A percentile compares a stretch with the other conserved stretches of the same genome.
phyloP scores from a whole-genome alignment of 2,888 invertebrate species.

The Mythimna loreyi region DNA sequence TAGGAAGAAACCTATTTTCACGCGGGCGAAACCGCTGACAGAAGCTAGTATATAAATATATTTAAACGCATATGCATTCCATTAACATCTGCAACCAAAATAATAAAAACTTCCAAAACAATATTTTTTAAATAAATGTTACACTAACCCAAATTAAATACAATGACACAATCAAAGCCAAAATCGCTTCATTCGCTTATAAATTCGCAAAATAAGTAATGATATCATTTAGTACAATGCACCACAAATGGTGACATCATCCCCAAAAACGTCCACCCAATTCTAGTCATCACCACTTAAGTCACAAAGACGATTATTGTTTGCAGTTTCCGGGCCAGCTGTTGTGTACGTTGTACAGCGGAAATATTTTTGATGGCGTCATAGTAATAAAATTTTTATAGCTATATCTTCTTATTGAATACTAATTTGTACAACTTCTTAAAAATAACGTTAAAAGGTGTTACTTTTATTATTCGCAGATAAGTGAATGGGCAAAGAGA shows the following conservation, averaged over 20 bases:
- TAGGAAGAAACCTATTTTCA: too few relatives aligned
- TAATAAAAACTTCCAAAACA: neutral
- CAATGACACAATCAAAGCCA: neutral
- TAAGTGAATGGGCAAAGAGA: neutral
- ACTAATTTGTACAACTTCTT: conserved; percentile 40
- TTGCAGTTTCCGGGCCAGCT: neutral
- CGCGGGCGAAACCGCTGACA: too few relatives aligned
- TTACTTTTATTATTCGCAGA: conserved; percentile 28
- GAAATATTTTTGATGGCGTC: conserved; percentile 54
- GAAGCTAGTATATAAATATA: too few relatives aligned
- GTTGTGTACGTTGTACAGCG: conserved; percentile 23
- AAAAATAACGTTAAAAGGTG: conserved; percentile 17
- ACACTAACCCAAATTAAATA: conserved; percentile 28
- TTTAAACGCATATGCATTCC: neutral
- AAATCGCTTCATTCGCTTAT: conserved; percentile 1
- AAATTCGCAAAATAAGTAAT: conserved; percentile 38
- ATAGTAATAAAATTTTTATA: conserved; percentile 51
- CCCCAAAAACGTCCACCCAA: neutral
- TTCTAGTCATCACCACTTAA: accelerated
- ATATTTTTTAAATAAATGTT: neutral
- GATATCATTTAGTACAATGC: conserved; percentile 33
- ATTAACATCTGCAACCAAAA: neutral
- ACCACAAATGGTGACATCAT: conserved; percentile 12
- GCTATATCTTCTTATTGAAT: conserved; percentile 40
- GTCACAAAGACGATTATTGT: neutral